A percentile compares a stretch with the other conserved stretches of the same genome.
Conservation (phyloP, 2,113 vertebrate genomes). For the Octodon degus region DNA sequence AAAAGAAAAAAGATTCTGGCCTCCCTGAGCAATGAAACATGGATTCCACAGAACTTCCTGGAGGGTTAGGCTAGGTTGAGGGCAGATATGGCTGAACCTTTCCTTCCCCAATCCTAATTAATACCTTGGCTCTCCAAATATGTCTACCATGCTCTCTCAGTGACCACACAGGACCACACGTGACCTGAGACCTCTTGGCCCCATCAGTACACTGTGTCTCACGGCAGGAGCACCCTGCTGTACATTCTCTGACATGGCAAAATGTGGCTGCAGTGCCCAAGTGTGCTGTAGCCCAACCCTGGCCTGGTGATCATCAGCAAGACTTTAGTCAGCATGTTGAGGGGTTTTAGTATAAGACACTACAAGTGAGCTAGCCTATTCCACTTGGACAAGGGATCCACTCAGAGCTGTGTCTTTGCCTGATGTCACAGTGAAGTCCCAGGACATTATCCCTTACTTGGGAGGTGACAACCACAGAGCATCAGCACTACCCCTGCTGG, state of each 20-base stretch:
- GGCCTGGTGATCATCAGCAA: neutral
- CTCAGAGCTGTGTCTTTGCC: neutral
- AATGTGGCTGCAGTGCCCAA: neutral
- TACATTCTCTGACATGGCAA: neutral
- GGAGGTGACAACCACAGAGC: neutral
- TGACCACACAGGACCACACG: neutral
- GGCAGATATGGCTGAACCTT: neutral
- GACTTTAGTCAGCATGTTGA: neutral
- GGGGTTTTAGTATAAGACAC: neutral
- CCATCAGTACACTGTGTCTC: neutral
- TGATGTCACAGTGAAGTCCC: neutral
- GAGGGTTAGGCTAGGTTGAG: neutral
- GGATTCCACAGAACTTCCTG: neutral
- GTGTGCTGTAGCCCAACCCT: neutral
- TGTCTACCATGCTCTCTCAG: neutral
- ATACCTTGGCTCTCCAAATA: neutral
- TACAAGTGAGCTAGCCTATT: neutral
- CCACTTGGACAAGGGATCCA: neutral
- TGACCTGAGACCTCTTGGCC: neutral
- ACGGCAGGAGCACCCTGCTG: neutral
- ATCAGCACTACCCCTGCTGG: accelerated
- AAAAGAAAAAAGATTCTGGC: too few relatives aligned
- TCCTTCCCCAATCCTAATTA: neutral
- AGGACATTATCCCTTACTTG: neutral
- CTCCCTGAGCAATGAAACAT: neutral